Conservation (phyloP, 2,113 vertebrate species). For the Pollachius pollachius region DNA sequence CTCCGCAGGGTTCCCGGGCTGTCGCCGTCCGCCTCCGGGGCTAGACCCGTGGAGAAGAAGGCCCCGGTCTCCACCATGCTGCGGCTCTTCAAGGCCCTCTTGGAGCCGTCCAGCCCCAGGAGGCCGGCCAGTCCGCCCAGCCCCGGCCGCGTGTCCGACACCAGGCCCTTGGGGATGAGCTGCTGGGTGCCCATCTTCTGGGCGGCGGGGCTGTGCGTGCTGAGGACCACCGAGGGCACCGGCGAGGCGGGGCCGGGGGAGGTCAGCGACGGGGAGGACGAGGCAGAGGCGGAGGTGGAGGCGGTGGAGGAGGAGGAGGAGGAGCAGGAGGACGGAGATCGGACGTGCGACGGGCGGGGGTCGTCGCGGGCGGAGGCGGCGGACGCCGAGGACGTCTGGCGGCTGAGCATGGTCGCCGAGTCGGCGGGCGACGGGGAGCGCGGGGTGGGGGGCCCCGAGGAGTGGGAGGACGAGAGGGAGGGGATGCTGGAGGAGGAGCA, state of each 20-base stretch:
- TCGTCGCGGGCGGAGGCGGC: conserved; percentile 47
- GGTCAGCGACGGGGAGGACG: conserved; percentile 51
- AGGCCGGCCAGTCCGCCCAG: conserved; percentile 39
- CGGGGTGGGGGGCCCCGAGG: conserved; percentile 57
- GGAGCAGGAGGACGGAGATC: conserved; percentile 50
- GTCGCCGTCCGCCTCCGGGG: conserved; percentile 67
- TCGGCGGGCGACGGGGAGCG: conserved; percentile 53
- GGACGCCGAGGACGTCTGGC: conserved; percentile 52
- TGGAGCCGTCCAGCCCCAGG: conserved; percentile 68
- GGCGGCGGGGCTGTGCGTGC: conserved; percentile 84
- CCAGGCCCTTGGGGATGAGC: conserved; percentile 85
- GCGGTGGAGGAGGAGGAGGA: conserved; percentile 42
- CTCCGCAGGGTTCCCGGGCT: conserved; percentile 76
- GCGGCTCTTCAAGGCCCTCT: conserved; percentile 71
- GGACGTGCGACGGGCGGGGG: conserved; percentile 40
- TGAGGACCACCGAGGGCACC: conserved; percentile 71
- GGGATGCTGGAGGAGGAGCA: conserved; percentile 61
- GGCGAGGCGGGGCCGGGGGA: conserved; percentile 54
- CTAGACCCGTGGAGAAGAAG: conserved; percentile 55
- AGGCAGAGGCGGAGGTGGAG: conserved; percentile 54
- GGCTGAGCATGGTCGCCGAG: conserved; percentile 27
- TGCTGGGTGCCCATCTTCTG: conserved; percentile 88
- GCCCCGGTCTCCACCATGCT: conserved; percentile 85
- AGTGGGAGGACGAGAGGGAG: conserved; percentile 54
- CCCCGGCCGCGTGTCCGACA: conserved; percentile 66